Evolutionary conservation across 2,888 invertebrate species (phyloP), one percentile per base, ranked within the genome.

Genomic region (Drosophila mimetica): DNA sequence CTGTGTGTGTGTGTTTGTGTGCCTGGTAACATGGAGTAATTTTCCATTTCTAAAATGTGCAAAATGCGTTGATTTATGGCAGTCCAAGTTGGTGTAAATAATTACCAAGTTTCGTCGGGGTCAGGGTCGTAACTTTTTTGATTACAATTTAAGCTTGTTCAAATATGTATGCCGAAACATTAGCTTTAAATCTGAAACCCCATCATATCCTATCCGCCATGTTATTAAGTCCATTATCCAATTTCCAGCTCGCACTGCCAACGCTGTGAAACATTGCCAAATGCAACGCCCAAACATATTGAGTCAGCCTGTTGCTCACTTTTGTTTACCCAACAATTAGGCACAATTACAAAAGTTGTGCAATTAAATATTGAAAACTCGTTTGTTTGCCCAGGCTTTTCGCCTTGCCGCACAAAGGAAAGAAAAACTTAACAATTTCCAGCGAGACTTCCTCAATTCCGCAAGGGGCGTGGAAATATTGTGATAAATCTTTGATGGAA

Each of bases 321-420:
- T 59, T 52, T 67, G 76, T 79, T 78, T 78, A 70, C 71, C 79
- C 82, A 87, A 69, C 81, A 80, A 85, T 87, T 87, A 87, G 71
- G 66, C 76, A 76, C 76, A 81, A 84, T 81, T 85, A 71, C 67
- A 67, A 66, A 65, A 65, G 79, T 83, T 67, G 53, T 66, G 67
- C 85, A 84, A 81, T 82, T 82, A 81, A 71, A 75, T 84, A 76
- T 81, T 84, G 69, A 69, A 86, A 87, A 82, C 87, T 59, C 11
- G 87, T 87, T 86, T 72, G 50, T 47, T 65, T 46, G 48, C 28
- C 13, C 28, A 44, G 42, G 42, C 14, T 25, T 25, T 22, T 44
- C 25, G 25, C 25, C 18, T 25, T 13, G 36, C 36, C 39, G 37
- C 55, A 32, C 30, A 41, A 34, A 36, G 66, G 52, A 57, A 48